These are phyloP conservation scores for Nylanderia fulva DNA, from an alignment of 1,140 invertebrate genomes.

Conservation along the genomic window DNA sequence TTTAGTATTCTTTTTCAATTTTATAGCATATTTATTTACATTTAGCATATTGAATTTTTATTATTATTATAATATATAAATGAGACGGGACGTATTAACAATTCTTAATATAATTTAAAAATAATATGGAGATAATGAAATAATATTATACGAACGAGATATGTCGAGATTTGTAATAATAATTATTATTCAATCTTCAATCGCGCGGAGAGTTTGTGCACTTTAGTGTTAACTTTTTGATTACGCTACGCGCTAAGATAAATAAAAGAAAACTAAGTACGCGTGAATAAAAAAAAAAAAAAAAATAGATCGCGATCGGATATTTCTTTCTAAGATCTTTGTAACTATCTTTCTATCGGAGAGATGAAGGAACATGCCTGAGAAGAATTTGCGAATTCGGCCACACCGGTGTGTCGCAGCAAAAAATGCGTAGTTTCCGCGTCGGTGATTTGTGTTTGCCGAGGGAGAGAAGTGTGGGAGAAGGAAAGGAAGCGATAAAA, in stretches of 20 bases:
- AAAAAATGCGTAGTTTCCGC: constrained; percentile 17
- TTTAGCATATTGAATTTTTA: constrained; percentile 8
- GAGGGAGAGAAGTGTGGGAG: constrained; percentile 18
- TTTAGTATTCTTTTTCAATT: constrained; percentile 4
- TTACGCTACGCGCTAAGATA: neutral
- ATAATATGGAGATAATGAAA: neutral
- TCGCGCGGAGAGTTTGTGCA: too few relatives aligned
- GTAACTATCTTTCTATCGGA: neutral
- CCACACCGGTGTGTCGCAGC: neutral
- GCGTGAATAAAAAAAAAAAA: neutral
- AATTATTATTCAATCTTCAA: neutral
- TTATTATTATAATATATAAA: neutral
- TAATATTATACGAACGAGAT: neutral
- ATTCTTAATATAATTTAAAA: constrained; percentile 4
- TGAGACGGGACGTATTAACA: neutral
- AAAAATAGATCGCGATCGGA: neutral
- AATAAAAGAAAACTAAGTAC: neutral
- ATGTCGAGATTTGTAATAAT: neutral
- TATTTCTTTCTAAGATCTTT: neutral
- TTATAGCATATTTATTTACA: neutral
- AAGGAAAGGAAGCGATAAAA: constrained; percentile 44
- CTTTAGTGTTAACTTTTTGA: neutral
- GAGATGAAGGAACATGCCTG: too few relatives aligned
- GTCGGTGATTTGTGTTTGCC: constrained; percentile 65
- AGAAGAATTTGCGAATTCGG: constrained; percentile 41